phyloP scores from a whole-genome alignment of 2,888 invertebrate genomes.

The Leistus spinibarbis region DNA sequence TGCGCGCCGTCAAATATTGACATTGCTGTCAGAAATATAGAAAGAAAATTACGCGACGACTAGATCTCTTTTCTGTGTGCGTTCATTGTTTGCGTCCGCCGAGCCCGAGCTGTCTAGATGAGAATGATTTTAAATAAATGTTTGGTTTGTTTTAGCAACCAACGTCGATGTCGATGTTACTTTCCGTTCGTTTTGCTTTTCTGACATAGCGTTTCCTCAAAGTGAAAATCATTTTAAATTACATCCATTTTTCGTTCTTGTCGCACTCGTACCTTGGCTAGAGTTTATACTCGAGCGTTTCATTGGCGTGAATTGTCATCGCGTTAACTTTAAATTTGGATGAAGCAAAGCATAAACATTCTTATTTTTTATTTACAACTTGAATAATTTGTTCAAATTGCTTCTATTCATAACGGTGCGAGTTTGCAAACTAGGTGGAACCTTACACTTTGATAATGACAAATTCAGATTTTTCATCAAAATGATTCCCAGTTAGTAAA shows the following conservation, averaged over 20 bases:
- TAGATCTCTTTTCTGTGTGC: neutral
- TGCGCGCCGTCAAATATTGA: constrained; percentile 2
- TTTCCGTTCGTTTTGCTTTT: no score
- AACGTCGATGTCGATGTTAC: neutral
- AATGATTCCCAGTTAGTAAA: no score
- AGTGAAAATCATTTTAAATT: neutral
- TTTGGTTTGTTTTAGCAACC: neutral
- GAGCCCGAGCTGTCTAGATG: neutral
- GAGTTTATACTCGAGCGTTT: neutral
- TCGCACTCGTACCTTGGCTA: neutral
- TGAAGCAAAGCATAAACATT: neutral
- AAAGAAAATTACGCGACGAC: constrained; percentile 4
- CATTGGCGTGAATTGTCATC: neutral
- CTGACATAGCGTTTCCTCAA: neutral
- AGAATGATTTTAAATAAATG: neutral
- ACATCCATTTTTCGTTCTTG: neutral
- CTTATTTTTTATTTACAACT: neutral
- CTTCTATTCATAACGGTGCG: neutral
- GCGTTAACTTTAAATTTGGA: neutral
- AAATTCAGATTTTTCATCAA: no score
- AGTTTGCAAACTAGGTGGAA: no score
- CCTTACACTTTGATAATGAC: no score
- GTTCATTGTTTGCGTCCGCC: neutral
- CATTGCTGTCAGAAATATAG: constrained; percentile 8
- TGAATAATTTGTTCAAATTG: neutral